Base-by-base conservation (phyloP, 2,888 invertebrate species). In the Myopa tessellatipennis region DNA sequence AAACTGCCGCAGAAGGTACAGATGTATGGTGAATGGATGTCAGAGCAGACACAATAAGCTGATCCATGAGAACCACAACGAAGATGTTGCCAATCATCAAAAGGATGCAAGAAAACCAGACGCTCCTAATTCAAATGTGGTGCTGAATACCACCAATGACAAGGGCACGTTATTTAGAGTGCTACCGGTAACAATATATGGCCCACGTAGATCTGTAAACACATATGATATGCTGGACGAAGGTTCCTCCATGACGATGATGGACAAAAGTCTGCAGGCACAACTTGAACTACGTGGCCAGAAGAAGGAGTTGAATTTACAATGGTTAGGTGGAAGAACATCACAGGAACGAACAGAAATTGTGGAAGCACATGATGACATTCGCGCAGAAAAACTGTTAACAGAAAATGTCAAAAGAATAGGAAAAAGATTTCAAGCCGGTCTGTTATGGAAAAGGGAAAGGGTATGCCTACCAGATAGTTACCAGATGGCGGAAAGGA, bases 251-350 rank as follows among this genome's bases (percentile, higher is more conserved):
- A 18, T 63, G 4, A 63, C 34, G 5, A 26, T 63, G 63, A 63
- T 63, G 63, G 36, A 36, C 34, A 63, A 63, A 63, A 63, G 26
- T 63, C 34, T 63, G 4, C 26, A 8, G 34, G 7, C 34, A 5
- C 34, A 63, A 5, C 36, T 63, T 3, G 63, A 63, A 5, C 34
- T 63, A 12, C 34, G 7, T 12, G 63, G 63, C 18, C 63, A 26
- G n/a, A 26, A 63, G 12, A 26, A 14, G 8, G 34, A 63, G 4
- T 18, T 63, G 36, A 63, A 26, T 63, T 36, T 63, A 63, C 63
- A 63, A 63, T 63, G 63, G 63, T 36, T 63, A 18, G 63, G 36
- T 12, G 63, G 63, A 36, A 63, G n/a, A 36, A 63, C 63, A 7
- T 50, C 50, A 50, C 50, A 50, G 50, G 50, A 50, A 50, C 50